phyloP scores from a whole-genome alignment of 2,888 invertebrate species.

The Pilophorus perplexus region DNA sequence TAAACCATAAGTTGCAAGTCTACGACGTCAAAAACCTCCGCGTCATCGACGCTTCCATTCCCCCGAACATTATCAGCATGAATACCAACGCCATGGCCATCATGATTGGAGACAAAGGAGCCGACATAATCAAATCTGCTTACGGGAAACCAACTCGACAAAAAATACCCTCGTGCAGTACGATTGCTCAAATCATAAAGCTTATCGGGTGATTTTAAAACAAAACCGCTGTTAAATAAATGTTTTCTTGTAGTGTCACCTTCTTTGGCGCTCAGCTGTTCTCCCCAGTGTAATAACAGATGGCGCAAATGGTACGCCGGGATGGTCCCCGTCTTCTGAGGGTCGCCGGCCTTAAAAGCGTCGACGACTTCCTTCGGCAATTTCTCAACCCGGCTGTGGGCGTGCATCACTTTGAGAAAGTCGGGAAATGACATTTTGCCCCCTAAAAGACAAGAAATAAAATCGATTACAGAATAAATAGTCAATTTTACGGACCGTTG shows the following conservation, averaged over 20 bases:
- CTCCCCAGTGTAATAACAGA: constrained; percentile 88
- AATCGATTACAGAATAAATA: no score
- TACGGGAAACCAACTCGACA: not conserved
- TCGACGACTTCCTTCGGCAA: constrained; percentile 78
- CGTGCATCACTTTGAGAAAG: constrained; percentile 92
- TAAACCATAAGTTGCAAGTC: constrained; percentile 58
- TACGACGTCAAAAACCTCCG: constrained; percentile 61
- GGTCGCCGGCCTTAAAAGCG: constrained; percentile 86
- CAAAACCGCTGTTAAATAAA: no score
- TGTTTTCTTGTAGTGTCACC: no score
- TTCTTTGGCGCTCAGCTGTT: constrained; percentile 68
- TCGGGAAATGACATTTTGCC: constrained; percentile 94
- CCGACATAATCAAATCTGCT: constrained; percentile 60
- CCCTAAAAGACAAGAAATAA: constrained; percentile 58
- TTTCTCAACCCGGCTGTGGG: constrained; percentile 80
- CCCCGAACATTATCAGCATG: constrained; percentile 67
- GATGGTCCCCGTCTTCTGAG: constrained; percentile 68
- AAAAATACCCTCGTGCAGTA: not conserved
- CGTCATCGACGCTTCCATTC: constrained; percentile 68
- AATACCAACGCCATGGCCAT: constrained; percentile 68
- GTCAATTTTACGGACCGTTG: no score
- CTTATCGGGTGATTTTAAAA: no score
- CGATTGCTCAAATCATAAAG: no score
- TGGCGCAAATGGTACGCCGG: constrained; percentile 80
- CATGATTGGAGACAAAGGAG: constrained; percentile 70